These are phyloP conservation scores for Eupithecia subfuscata DNA, from an alignment of 2,888 invertebrate species.

Conservation along the genomic window DNA sequence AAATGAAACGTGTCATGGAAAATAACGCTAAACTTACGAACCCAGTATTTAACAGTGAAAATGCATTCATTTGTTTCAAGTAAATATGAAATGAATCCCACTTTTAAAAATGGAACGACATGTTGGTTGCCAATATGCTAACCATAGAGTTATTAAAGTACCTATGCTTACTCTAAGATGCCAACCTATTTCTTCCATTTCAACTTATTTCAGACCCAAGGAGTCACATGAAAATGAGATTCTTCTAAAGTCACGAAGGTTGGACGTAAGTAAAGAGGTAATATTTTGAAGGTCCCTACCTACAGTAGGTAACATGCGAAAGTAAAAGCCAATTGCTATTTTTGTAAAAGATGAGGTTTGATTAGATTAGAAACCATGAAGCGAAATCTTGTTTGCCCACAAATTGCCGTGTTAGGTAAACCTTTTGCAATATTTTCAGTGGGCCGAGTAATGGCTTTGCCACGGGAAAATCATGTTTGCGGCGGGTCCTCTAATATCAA, in stretches of 20 bases:
- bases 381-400: conserved; percentile 10
- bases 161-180: no score
- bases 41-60: background rate
- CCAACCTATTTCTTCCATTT: background rate
- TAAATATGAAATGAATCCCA: background rate
- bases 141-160: background rate
- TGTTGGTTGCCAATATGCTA: background rate
- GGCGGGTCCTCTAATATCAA: conserved; percentile 15
- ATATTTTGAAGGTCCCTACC: background rate
- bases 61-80: background rate
- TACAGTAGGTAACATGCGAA: background rate
- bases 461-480: conserved; percentile 18
- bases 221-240: background rate
- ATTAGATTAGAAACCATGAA: conserved; percentile 4
- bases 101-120: background rate
- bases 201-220: background rate
- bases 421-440: conserved; percentile 15
- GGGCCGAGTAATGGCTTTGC: conserved; percentile 13
- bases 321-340: background rate
- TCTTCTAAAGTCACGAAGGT: background rate
- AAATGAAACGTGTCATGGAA: conserved; percentile 1
- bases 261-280: background rate
- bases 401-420: conserved; percentile 9
- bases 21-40: background rate
- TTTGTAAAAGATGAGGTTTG: background rate